Evolutionary conservation across 2,113 vertebrate genomes (phyloP), one percentile per base, ranked within the genome.

Genomic region (Myotis davidii): DNA sequence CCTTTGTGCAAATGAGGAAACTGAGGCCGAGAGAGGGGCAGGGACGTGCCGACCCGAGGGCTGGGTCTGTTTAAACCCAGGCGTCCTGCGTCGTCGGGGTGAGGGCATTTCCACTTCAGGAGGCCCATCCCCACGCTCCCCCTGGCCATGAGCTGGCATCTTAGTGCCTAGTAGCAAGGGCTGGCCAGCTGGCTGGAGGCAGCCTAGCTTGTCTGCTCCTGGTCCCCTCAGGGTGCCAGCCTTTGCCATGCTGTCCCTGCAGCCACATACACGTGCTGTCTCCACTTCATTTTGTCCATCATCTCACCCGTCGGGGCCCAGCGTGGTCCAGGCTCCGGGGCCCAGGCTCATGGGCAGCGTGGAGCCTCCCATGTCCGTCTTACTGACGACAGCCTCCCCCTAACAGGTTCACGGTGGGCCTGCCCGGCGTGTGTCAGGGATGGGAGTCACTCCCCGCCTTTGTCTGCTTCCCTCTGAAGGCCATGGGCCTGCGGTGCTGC

Each of bases 161-260:
- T 64, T 9, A 1, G 65, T 13, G 18, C 23, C 88, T 6, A 2
- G n/a, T 64, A 74, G 34, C 37, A 0, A 18, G 10, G 61, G 37
- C 16, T 13, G 13, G n/a, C 34, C 11, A 2, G 4, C 32, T 34
- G 37, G 32, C 77, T 20, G 7, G 45, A 45, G n/a, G 9, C 23
- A 17, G 4, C 37, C 34, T 25, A 13, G 25, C 42, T 4, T 1
- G 12, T 93, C 45, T 6, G 0, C 10, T 70, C n/a, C 4, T 20
- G 11, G 12, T 18, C 32, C 6, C 34, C 16, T 21, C 0, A 0
- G 6, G 4, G 10, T 27, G 59, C 48, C 14, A 0, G n/a, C n/a
- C 85, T 76, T n/a, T 37, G 48, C 85, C 34, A 9, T 12, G 8
- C n/a, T 11, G 5, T 69, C 6, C 48, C 32, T 34, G 54, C 54